Evolutionary conservation across 2,113 vertebrate genomes (phyloP).

Genomic region (Fregata magnificens): DNA sequence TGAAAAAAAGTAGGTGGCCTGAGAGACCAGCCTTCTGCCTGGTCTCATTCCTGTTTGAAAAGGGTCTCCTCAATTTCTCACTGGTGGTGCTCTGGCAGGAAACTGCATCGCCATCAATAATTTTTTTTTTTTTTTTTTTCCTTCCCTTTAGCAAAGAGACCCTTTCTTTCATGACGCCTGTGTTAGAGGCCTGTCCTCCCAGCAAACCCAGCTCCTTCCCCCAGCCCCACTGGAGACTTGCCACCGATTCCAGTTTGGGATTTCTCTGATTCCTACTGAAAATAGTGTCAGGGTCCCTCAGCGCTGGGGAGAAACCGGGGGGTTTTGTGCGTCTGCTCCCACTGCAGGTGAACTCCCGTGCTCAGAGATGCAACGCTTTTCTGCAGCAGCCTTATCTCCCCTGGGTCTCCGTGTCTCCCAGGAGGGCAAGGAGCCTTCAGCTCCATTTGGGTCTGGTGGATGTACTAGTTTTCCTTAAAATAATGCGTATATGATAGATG

Average conservation of each 20-base stretch:
- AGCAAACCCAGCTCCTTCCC: background rate
- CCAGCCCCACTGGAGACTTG: background rate
- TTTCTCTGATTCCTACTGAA: background rate
- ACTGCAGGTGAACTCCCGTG: background rate
- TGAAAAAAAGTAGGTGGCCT: background rate
- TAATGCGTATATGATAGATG: accelerated
- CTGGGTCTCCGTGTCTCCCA: accelerated
- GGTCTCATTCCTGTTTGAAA: background rate
- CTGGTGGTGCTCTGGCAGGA: background rate
- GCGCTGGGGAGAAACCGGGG: background rate
- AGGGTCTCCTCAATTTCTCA: background rate
- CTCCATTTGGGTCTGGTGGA: background rate
- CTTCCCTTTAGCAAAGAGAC: background rate
- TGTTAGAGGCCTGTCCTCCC: background rate
- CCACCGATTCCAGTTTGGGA: accelerated
- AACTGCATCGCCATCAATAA: background rate
- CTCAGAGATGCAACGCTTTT: accelerated
- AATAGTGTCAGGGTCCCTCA: accelerated
- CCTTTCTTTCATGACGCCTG: background rate
- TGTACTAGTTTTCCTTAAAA: background rate
- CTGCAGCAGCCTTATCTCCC: background rate
- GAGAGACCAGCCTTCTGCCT: background rate
- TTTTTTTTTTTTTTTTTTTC: background rate
- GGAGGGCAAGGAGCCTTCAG: background rate
- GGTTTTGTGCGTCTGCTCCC: background rate